Conservation (phyloP, 2,113 vertebrate genomes). For the Rhabdornis inornatus region DNA sequence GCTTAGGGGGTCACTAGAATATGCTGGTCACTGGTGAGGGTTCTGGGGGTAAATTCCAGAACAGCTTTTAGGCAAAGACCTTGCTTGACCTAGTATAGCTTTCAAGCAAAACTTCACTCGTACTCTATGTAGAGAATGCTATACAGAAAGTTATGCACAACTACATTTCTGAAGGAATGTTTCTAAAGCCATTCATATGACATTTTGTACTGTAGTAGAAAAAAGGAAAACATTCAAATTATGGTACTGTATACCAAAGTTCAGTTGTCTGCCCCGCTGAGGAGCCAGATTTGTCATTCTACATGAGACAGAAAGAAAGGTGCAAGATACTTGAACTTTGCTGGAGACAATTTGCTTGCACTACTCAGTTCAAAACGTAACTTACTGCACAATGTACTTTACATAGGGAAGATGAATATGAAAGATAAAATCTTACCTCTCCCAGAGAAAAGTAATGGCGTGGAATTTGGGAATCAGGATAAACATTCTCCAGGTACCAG, state of each 20-base stretch:
- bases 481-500: constrained; percentile 97
- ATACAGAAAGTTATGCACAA: not conserved
- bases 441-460: constrained; percentile 97
- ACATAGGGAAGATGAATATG: not conserved
- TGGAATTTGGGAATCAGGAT: constrained; percentile 98
- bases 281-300: not conserved
- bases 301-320: not conserved
- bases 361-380: not conserved
- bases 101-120: not conserved
- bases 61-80: not conserved
- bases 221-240: not conserved
- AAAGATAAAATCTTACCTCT: constrained; percentile 80
- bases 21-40: not conserved
- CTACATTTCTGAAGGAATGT: not conserved
- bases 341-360: not conserved
- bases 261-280: not conserved
- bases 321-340: not conserved
- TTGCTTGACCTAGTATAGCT: not conserved
- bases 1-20: not conserved
- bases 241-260: not conserved
- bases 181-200: not conserved
- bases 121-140: rapidly evolving
- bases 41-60: not conserved
- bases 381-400: not conserved
- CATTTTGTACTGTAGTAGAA: not conserved